Conservation (phyloP, 2,888 invertebrate species). For the Lydus trimaculatus region DNA sequence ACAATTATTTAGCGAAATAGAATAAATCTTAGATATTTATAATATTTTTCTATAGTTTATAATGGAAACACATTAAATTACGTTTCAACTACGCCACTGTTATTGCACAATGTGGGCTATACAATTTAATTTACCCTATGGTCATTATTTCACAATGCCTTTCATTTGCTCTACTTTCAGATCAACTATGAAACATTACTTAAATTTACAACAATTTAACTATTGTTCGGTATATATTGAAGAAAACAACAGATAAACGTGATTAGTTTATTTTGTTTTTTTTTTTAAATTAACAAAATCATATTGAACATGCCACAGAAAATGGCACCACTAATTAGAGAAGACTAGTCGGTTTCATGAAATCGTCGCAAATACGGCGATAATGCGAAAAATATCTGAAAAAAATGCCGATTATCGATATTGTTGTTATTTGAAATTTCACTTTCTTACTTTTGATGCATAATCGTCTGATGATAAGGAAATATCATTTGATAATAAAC, state of each 20-base stretch:
- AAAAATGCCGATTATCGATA: too few relatives aligned
- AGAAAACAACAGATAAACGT: not conserved
- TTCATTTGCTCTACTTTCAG: slow-evolving; percentile 34
- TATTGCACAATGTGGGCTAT: slow-evolving; percentile 12
- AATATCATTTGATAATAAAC: slow-evolving; percentile 30
- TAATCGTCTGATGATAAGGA: slow-evolving; percentile 23
- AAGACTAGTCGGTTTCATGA: slow-evolving; percentile 24
- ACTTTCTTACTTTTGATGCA: slow-evolving; percentile 25
- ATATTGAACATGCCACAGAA: not conserved
- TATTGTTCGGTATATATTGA: not conserved
- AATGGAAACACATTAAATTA: not conserved
- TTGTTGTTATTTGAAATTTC: too few relatives aligned
- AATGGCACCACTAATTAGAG: not conserved
- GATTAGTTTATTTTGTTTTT: not conserved
- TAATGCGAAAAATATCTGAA: slow-evolving; percentile 40
- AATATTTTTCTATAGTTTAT: not conserved
- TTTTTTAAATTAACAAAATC: not conserved
- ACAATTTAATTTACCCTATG: slow-evolving; percentile 19
- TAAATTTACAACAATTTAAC: not conserved
- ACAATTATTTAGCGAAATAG: too few relatives aligned
- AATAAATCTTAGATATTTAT: not conserved
- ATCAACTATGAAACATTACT: slow-evolving; percentile 11
- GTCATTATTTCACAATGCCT: slow-evolving; percentile 31
- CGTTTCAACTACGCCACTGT: not conserved
- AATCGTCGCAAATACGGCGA: slow-evolving; percentile 35